Evolutionary conservation across 2,113 vertebrate species (phyloP).

Genomic region (Pygoscelis antarcticus): DNA sequence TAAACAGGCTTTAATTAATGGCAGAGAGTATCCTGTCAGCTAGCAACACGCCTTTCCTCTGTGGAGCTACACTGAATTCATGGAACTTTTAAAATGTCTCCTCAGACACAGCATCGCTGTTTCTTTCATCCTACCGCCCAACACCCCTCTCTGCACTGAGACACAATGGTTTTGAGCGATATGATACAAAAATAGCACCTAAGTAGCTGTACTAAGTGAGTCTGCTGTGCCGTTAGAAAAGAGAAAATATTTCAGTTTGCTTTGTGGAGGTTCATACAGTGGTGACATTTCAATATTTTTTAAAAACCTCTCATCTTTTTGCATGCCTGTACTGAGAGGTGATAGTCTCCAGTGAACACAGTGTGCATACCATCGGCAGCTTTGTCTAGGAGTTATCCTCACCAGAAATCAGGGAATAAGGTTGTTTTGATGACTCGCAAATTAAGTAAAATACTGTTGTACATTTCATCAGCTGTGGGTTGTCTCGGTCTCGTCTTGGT

Average conservation of each 20-base stretch:
- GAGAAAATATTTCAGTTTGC: neutral
- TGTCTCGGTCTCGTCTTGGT: neutral
- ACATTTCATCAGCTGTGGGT: neutral
- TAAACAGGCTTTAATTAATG: slow-evolving; percentile 58
- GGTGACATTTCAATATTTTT: neutral
- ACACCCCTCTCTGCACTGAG: slow-evolving; percentile 37
- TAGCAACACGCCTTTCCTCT: neutral
- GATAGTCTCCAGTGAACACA: neutral
- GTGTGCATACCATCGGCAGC: neutral
- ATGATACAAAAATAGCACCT: slow-evolving; percentile 52
- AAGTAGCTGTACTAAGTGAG: neutral
- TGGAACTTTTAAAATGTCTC: neutral
- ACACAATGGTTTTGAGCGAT: neutral
- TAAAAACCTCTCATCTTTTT: neutral
- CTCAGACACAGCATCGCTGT: neutral
- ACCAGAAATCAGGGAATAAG: neutral
- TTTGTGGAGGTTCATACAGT: neutral
- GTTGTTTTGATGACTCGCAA: neutral
- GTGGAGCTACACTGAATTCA: neutral
- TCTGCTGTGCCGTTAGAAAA: neutral
- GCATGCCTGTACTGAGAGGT: neutral
- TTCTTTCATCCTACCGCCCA: slow-evolving; percentile 35
- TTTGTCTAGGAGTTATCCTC: neutral
- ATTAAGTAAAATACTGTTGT: neutral
- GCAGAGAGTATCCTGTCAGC: neutral